Conservation (phyloP, 2,888 invertebrate species). For the Mythimna impura region DNA sequence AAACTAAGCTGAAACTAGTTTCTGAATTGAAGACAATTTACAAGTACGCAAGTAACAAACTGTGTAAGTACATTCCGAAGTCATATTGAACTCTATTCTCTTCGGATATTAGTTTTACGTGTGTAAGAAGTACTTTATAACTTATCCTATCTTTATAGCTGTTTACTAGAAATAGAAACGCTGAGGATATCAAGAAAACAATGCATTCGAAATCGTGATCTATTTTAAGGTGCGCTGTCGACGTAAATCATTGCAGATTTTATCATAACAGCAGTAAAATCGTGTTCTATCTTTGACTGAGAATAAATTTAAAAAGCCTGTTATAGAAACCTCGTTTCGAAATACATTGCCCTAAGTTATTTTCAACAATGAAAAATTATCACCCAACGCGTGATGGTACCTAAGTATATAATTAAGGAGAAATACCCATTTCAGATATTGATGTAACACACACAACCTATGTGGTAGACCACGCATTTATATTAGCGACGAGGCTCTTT, state of each 20-base stretch:
- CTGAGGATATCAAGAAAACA: constrained; percentile 41
- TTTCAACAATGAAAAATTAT: constrained; percentile 24
- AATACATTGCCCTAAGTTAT: constrained; percentile 16
- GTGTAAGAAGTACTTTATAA: constrained; percentile 58
- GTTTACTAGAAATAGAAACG: constrained; percentile 33
- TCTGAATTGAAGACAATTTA: constrained; percentile 71
- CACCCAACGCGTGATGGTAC: constrained; percentile 43
- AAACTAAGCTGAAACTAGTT: constrained; percentile 70
- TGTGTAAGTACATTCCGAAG: constrained; percentile 73
- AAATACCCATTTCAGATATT: constrained; percentile 58
- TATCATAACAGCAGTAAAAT: constrained; percentile 51
- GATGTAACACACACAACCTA: constrained; percentile 64
- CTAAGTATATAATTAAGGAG: constrained; percentile 65
- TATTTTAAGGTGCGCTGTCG: constrained; percentile 33
- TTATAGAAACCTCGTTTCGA: constrained; percentile 23
- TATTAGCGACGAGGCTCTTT: constrained; percentile 53
- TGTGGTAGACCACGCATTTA: constrained; percentile 16
- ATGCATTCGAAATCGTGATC: constrained; percentile 48
- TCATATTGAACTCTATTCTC: constrained; percentile 71
- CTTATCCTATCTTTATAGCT: constrained; percentile 45
- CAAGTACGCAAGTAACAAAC: constrained; percentile 69
- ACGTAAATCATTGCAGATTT: constrained; percentile 53
- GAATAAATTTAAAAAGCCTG: constrained; percentile 28
- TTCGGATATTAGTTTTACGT: constrained; percentile 65
- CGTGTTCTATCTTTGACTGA: constrained; percentile 28